Conservation (phyloP, 2,888 invertebrate genomes). For the Epistrophe eligans region DNA sequence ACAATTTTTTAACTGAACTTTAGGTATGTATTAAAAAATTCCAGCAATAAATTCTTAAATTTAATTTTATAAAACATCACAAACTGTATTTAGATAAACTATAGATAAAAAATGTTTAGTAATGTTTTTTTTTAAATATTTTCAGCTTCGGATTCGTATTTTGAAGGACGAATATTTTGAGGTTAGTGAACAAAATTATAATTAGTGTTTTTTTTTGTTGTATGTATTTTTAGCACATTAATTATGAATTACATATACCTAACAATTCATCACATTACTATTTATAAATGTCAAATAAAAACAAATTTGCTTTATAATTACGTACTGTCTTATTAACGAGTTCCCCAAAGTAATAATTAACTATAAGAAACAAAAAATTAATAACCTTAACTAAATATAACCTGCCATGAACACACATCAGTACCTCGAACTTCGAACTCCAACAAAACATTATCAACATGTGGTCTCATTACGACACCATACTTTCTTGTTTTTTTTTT, state of each 20-base stretch:
- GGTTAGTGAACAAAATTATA: constrained; percentile 33
- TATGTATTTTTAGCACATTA: too few relatives aligned
- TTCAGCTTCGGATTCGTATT: constrained; percentile 24
- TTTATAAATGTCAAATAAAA: constrained; percentile 8
- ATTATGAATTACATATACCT: neutral
- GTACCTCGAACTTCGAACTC: neutral
- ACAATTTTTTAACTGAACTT: too few relatives aligned
- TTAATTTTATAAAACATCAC: too few relatives aligned
- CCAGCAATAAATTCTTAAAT: too few relatives aligned
- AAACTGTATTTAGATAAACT: too few relatives aligned
- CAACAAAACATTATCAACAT: constrained; percentile 24
- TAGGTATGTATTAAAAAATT: too few relatives aligned
- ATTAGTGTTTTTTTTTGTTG: neutral
- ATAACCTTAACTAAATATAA: constrained; percentile 1
- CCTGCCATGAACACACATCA: constrained; percentile 24
- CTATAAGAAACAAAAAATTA: neutral
- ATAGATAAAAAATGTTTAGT: too few relatives aligned
- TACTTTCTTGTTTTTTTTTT: constrained; percentile 19
- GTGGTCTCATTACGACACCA: constrained; percentile 52
- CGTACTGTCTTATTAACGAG: neutral
- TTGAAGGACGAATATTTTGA: constrained; percentile 24
- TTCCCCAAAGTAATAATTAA: constrained; percentile 11
- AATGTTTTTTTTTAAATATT: constrained; percentile 26
- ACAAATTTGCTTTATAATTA: constrained; percentile 8
- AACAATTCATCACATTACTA: constrained; percentile 9